These are phyloP conservation scores for Laterallus jamaicensis DNA, from an alignment of 2,113 vertebrate genomes.

Conservation along the genomic window DNA sequence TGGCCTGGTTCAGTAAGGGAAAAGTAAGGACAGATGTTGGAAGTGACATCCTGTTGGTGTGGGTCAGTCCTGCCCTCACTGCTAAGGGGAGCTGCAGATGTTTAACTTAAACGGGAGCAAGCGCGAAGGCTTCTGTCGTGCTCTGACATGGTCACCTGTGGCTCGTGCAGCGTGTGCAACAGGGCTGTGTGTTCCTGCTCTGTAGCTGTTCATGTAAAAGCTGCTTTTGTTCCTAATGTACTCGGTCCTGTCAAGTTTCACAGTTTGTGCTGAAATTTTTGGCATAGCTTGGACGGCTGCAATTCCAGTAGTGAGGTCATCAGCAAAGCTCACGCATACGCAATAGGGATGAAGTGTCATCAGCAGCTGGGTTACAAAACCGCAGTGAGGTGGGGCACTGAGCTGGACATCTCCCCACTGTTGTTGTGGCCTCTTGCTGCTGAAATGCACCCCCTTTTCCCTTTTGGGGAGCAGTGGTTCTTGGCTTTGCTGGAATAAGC, in stretches of 20 bases:
- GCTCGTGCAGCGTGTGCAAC: accelerated
- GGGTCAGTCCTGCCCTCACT: background rate
- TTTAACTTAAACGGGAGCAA: background rate
- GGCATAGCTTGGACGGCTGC: background rate
- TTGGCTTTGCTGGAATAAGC: background rate
- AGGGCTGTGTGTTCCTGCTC: background rate
- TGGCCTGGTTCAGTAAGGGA: conserved; percentile 1
- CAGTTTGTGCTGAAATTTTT: conserved; percentile 21
- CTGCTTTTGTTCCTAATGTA: background rate
- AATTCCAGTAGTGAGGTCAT: conserved; percentile 35
- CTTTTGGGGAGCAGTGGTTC: background rate
- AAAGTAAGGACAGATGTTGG: background rate
- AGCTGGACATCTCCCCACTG: background rate
- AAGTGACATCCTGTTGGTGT: background rate
- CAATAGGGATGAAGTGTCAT: background rate
- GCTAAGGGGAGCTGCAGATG: background rate
- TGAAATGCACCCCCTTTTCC: background rate
- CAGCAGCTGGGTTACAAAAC: background rate
- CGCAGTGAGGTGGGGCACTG: background rate
- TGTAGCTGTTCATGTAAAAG: background rate
- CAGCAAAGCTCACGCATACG: background rate
- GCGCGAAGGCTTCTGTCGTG: background rate
- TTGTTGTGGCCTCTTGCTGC: background rate
- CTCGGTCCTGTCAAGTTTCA: background rate
- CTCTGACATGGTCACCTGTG: background rate